Evolutionary conservation across 1,140 invertebrate species (phyloP), one percentile per base, ranked within the genome.

Genomic region (Drosophila parvula): DNA sequence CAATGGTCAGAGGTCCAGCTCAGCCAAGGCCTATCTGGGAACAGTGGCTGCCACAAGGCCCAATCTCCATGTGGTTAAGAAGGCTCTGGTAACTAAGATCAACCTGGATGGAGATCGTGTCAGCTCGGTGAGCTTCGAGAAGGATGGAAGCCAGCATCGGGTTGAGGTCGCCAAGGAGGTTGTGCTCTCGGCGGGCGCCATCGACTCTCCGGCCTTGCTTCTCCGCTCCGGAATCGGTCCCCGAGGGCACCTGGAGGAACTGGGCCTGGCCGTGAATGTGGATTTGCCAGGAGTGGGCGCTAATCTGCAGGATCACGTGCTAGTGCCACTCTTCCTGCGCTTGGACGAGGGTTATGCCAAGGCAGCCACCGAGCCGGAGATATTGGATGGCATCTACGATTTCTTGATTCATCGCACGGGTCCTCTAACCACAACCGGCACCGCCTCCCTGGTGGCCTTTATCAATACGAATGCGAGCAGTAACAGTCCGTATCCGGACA

Each of bases 21-120:
- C 93, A 2, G 93, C 83, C 0, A 91, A 86, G 16, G 74, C 60
- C 0, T 75, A 90, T 51, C 41, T 91, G 53, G 68, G 64, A 0
- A 45, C 48, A 2, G 75, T 91, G 0, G 14, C 94, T 11, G 75
- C 1, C 0, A 16, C 32, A 0, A 93, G 94, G 27, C 85, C 92
- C 8, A 98, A 98, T 92, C 84, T 97, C 2, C 94, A 94, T 58
- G 93, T 97, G 5, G 86, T 95, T 10, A 95, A 94, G 60, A 94
- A 94, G 56, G 92, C 94, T 0, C 90, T 93, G 60, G 95, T 94
- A 0, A 94, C 93, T n/a, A 93, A 92, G 65, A 76, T 94, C 0
- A 92, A 94, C 7, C 84, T 96, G n/a, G 92, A 95, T 0, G 57
- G 36, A 0, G 14, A 69, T 18, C 60, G 51, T 0, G 47, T 89